Evolutionary conservation across 1,140 invertebrate species (phyloP).

Genomic region (Phymorhynchus buccinoides): DNA sequence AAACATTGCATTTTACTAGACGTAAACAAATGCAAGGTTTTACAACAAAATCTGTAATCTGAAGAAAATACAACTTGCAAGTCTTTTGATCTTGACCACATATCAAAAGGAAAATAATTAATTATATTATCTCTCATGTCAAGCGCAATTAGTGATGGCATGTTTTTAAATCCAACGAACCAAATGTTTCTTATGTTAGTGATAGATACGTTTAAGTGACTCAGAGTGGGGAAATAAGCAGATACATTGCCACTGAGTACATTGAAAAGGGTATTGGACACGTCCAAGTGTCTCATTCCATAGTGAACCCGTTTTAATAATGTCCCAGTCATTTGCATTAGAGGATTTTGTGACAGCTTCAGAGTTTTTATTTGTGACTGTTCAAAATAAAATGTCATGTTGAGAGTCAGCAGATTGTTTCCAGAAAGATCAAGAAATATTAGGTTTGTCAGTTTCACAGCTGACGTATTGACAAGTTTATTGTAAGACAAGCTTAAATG

Average conservation of each 20-base stretch:
- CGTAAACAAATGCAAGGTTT: background rate
- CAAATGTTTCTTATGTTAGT: background rate
- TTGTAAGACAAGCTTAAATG: background rate
- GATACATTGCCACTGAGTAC: slow-evolving; percentile 1
- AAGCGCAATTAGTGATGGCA: background rate
- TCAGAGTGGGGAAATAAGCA: slow-evolving; percentile 8
- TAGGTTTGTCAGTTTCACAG: background rate
- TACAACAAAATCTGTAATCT: background rate
- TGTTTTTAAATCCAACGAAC: slow-evolving; percentile 24
- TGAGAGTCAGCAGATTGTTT: slow-evolving; percentile 22
- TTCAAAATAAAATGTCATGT: background rate
- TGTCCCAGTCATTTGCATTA: background rate
- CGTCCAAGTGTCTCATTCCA: background rate
- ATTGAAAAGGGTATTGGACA: background rate
- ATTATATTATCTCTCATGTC: background rate
- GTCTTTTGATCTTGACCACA: background rate
- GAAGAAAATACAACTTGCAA: background rate
- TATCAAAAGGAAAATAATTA: background rate
- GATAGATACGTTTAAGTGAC: background rate
- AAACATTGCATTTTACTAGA: background rate
- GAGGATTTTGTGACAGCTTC: slow-evolving; percentile 13
- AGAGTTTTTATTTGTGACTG: slow-evolving; percentile 19
- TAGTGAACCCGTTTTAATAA: background rate
- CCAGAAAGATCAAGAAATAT: slow-evolving; percentile 32
- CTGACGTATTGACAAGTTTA: background rate